phyloP scores from a whole-genome alignment of 2,113 vertebrate genomes.

The Pseudonaja textilis region DNA sequence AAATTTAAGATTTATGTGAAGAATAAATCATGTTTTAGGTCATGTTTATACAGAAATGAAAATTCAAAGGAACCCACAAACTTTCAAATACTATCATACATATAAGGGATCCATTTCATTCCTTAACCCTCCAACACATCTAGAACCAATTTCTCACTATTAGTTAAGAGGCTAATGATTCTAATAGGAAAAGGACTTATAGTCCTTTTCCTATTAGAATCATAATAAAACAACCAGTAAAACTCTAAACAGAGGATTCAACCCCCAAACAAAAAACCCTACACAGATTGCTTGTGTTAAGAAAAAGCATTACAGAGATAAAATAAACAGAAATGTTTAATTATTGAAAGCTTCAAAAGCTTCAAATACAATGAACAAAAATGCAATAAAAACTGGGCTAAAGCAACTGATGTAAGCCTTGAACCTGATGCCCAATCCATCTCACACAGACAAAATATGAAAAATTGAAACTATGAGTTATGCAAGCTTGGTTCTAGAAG shows the following conservation, averaged over 20 bases:
- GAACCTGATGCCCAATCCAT: background rate
- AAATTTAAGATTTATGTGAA: background rate
- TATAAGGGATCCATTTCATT: background rate
- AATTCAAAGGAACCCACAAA: background rate
- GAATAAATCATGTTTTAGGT: background rate
- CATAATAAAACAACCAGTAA: background rate
- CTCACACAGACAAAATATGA: background rate
- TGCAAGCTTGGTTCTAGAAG: background rate
- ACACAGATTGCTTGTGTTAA: background rate
- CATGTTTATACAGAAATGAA: background rate
- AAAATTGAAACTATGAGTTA: background rate
- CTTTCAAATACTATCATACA: background rate
- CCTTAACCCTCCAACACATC: background rate
- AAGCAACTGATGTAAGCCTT: background rate
- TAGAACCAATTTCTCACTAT: background rate
- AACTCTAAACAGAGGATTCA: background rate
- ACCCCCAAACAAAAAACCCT: background rate
- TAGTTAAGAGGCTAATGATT: background rate
- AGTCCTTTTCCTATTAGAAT: background rate
- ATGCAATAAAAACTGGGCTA: background rate
- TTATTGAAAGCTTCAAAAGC: background rate
- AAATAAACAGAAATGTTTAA: slow-evolving; percentile 11
- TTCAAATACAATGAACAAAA: slow-evolving; percentile 15
- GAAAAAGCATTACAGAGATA: background rate
- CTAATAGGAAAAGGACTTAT: background rate